Conservation (phyloP, 2,797 vertebrate species). For the Eulemur coronatus region DNA sequence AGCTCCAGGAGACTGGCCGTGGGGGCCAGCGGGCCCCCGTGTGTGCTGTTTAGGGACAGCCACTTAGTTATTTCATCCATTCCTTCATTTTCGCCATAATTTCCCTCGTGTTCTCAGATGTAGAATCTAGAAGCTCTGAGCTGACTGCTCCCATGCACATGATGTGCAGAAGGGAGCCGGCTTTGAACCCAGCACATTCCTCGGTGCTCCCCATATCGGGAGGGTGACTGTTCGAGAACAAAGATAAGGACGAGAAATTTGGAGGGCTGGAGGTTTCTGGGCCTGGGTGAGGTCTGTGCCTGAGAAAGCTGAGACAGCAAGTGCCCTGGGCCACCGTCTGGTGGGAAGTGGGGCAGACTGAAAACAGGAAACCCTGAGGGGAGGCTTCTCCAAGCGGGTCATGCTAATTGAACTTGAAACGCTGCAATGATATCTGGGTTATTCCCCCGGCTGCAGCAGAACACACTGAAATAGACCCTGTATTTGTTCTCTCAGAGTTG, state of each 20-base stretch:
- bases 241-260: neutral
- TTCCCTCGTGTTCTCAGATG: neutral
- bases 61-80: rapidly evolving
- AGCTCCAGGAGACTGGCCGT: too few relatives aligned
- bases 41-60: rapidly evolving
- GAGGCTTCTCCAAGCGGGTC: neutral
- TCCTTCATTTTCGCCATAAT: rapidly evolving
- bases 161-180: rapidly evolving
- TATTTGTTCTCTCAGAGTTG: neutral
- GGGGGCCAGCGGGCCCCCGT: rapidly evolving
- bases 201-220: rapidly evolving
- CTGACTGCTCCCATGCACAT: rapidly evolving
- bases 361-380: constrained; percentile 54
- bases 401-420: neutral
- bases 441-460: neutral
- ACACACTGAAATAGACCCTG: too few relatives aligned
- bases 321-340: neutral
- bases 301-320: neutral
- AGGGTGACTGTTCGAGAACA: too few relatives aligned
- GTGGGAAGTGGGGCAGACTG: constrained; percentile 23
- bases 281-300: rapidly evolving
- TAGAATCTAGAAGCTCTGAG: neutral
- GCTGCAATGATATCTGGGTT: neutral
- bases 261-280: neutral
- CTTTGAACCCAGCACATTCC: neutral